Evolutionary conservation across 2,888 invertebrate species (phyloP).

Genomic region (Tricholauxania praeusta): DNA sequence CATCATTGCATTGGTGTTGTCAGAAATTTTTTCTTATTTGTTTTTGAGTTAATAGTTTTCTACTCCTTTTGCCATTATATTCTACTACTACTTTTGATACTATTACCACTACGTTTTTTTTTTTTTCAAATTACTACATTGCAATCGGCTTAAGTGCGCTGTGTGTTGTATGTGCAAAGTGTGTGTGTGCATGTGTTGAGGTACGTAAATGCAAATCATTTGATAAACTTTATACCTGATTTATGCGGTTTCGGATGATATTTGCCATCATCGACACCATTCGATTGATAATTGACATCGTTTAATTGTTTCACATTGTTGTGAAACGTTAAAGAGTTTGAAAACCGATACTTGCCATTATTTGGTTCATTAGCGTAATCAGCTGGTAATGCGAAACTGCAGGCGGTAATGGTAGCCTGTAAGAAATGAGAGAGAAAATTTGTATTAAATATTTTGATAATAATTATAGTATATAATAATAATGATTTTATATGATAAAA

Average conservation of each 20-base stretch:
- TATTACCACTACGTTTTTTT: too few species aligned
- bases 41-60: too few species aligned
- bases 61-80: too few species aligned
- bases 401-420: slow-evolving; percentile 57
- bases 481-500: too few species aligned
- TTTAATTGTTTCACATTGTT: slow-evolving; percentile 7
- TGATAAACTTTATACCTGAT: slow-evolving; percentile 59
- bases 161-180: too few species aligned
- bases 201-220: background rate
- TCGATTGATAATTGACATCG: slow-evolving; percentile 57
- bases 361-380: slow-evolving; percentile 31
- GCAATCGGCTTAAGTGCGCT: too few species aligned
- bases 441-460: too few species aligned
- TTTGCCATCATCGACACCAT: slow-evolving; percentile 54
- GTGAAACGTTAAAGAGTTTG: slow-evolving; percentile 40
- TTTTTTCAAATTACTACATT: too few species aligned
- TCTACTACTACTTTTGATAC: too few species aligned
- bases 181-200: slow-evolving; percentile 4
- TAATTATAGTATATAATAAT: too few species aligned
- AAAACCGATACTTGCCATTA: slow-evolving; percentile 64
- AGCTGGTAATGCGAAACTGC: slow-evolving; percentile 54
- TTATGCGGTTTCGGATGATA: slow-evolving; percentile 54
- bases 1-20: too few species aligned
- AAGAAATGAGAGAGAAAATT: slow-evolving; percentile 33
- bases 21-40: too few species aligned